A percentile compares a stretch with the other conserved stretches of the same genome.
These are phyloP conservation scores for Dryobotodes eremita DNA, from an alignment of 2,888 invertebrate species.

Conservation along the genomic window DNA sequence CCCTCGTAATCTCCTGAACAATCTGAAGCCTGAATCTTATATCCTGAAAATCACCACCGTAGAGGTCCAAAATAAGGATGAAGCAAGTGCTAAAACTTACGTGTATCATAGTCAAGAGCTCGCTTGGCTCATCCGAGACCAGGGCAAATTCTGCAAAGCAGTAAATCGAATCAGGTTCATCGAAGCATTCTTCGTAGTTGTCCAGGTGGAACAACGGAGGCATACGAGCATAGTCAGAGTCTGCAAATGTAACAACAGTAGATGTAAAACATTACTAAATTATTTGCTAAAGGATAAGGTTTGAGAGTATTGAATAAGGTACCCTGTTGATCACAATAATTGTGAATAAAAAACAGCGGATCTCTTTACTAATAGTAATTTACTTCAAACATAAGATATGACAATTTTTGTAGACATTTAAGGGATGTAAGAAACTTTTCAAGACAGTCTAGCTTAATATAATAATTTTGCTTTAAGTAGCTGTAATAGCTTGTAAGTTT, in stretches of 20 bases:
- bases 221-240: conserved; percentile 65
- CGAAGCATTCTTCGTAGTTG: conserved; percentile 66
- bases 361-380: neutral
- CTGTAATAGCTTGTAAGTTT: neutral
- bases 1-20: too few species aligned
- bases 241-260: conserved; percentile 17
- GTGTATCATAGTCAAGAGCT: conserved; percentile 62
- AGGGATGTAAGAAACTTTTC: neutral
- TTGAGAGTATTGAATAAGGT: neutral
- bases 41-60: neutral
- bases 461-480: neutral
- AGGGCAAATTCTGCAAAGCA: conserved; percentile 65
- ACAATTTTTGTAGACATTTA: too few species aligned
- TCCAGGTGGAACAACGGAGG: conserved; percentile 70
- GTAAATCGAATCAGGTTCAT: conserved; percentile 60
- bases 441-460: neutral
- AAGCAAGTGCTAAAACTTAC: conserved; percentile 51
- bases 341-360: neutral
- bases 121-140: conserved; percentile 65
- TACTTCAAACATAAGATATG: too few species aligned
- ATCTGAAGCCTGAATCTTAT: neutral
- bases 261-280: neutral
- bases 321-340: neutral
- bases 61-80: neutral
- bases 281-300: neutral